A percentile compares a stretch with the other conserved stretches of the same genome.
Conservation (phyloP, 2,113 vertebrate genomes). For the Hemiprocne comata region DNA sequence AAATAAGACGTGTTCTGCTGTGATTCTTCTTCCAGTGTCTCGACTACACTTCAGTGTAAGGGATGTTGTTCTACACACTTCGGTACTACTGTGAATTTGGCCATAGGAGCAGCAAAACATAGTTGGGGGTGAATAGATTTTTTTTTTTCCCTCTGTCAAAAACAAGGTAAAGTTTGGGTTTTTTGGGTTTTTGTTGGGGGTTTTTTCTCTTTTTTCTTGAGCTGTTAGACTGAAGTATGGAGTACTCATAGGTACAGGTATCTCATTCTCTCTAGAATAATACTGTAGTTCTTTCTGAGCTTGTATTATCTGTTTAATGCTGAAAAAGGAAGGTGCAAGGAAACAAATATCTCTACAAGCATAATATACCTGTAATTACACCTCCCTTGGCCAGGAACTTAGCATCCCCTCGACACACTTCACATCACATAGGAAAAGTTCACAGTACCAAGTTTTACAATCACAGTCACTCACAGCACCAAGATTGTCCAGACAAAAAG, state of each 20-base stretch:
- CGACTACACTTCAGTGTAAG: neutral
- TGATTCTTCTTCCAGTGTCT: neutral
- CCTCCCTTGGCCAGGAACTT: slow-evolving; percentile 11
- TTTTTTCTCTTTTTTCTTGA: neutral
- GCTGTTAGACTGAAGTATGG: neutral
- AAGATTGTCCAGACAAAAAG: slow-evolving; percentile 66
- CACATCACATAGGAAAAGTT: slow-evolving; percentile 50
- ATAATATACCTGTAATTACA: neutral
- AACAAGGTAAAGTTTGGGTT: no score
- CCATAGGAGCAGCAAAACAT: neutral
- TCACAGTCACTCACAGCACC: slow-evolving; percentile 71
- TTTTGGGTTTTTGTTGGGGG: no score
- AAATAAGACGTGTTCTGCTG: slow-evolving; percentile 9
- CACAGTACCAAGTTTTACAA: slow-evolving; percentile 68
- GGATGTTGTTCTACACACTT: neutral
- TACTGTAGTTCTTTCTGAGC: neutral
- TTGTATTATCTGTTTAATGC: neutral
- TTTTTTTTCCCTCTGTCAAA: neutral
- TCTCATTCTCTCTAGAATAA: neutral
- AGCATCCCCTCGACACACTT: slow-evolving; percentile 47
- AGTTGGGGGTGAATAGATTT: neutral
- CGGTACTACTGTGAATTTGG: neutral
- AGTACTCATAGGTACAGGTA: neutral
- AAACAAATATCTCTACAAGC: neutral
- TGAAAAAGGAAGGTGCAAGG: neutral